Conservation (phyloP, 2,113 vertebrate species). For the Proteles cristata region DNA sequence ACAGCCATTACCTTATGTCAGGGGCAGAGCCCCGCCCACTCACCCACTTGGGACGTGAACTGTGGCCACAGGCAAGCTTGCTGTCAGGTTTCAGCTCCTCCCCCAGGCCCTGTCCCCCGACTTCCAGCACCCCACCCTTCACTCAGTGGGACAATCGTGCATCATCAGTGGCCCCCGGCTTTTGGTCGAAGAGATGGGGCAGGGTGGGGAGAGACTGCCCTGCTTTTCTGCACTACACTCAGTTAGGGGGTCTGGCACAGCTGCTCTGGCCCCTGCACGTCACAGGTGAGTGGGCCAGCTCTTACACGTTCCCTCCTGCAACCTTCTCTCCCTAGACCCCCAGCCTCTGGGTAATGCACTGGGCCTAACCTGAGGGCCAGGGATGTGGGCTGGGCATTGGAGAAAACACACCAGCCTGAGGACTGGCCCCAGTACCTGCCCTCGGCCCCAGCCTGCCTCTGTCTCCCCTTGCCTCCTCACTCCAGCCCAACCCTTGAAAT, state of each 20-base stretch:
- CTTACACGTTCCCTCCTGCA: background rate
- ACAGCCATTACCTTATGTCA: background rate
- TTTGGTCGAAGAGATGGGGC: too few species aligned
- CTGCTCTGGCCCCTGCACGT: background rate
- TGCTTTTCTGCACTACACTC: background rate
- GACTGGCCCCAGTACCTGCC: background rate
- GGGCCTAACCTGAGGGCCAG: background rate
- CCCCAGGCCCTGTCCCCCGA: too few species aligned
- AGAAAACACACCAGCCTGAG: background rate
- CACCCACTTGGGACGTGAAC: too few species aligned
- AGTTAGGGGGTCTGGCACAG: background rate
- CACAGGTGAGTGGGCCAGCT: background rate
- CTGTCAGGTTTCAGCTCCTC: background rate
- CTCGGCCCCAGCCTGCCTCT: background rate
- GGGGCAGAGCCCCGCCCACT: background rate
- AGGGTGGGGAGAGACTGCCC: background rate
- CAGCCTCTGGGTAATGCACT: background rate
- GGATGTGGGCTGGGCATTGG: background rate
- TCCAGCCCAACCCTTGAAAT: background rate
- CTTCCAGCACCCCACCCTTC: background rate
- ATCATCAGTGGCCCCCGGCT: background rate
- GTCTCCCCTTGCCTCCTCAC: background rate
- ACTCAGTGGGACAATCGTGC: fast-evolving
- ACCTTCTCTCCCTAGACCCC: background rate
- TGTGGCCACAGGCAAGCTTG: background rate